phyloP scores from a whole-genome alignment of 2,888 invertebrate species.

The Drosophila rellima region DNA sequence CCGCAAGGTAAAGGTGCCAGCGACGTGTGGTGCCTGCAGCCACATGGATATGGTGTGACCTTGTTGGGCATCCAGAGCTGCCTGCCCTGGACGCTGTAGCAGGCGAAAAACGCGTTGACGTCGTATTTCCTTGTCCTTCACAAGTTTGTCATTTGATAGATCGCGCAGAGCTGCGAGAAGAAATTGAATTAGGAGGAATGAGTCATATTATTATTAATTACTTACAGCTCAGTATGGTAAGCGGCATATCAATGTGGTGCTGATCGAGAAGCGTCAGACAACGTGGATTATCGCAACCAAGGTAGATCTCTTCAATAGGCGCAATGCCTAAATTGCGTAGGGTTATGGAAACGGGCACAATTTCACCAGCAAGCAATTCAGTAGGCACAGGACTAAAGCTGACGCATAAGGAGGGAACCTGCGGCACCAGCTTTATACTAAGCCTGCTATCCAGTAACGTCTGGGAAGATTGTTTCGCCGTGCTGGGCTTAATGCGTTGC shows the following conservation, averaged over 20 bases:
- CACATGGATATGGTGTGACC: constrained; percentile 86
- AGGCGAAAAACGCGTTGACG: constrained; percentile 84
- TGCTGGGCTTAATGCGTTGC: constrained; percentile 75
- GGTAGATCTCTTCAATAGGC: constrained; percentile 87
- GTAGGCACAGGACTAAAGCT: constrained; percentile 88
- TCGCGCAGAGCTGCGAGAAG: constrained; percentile 77
- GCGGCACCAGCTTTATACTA: constrained; percentile 91
- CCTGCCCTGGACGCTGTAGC: constrained; percentile 63
- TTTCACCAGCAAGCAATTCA: constrained; percentile 90
- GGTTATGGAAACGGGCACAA: constrained; percentile 88
- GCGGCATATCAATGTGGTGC: constrained; percentile 80
- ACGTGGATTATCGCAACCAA: constrained; percentile 86
- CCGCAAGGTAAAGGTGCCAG: constrained; percentile 89
- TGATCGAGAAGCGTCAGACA: constrained; percentile 83
- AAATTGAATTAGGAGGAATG: background rate
- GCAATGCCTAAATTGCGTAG: constrained; percentile 89
- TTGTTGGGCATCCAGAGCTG: constrained; percentile 82
- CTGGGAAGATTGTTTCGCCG: constrained; percentile 70
- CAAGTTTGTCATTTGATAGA: constrained; percentile 84
- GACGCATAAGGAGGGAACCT: constrained; percentile 93
- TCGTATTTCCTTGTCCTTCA: constrained; percentile 85
- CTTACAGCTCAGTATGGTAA: constrained; percentile 84
- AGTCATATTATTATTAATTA: background rate
- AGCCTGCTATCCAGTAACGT: constrained; percentile 88
- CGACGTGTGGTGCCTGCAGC: constrained; percentile 89